Base-by-base conservation (phyloP, 1,140 invertebrate genomes). In the Pseudobourletiella spinata region DNA sequence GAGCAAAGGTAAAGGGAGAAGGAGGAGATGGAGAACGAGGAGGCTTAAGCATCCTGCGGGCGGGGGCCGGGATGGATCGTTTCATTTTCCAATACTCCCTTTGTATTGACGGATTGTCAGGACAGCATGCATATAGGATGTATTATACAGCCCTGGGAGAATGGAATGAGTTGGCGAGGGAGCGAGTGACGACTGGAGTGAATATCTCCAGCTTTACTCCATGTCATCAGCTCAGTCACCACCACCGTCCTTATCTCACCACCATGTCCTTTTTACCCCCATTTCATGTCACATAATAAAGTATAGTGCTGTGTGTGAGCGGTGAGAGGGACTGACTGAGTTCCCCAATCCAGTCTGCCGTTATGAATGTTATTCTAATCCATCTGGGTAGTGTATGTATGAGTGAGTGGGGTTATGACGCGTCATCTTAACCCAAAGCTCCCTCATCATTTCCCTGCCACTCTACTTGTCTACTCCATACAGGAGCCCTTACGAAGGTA, bases 361-460 rank as follows among this genome's bases (percentile, higher is more conserved):
- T 51, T 51, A 51, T 51, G 48, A 51, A 51, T 51, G 48, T 51
- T 51, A 51, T 51, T 51, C 48, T 51, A 51, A 51, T 51, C 48
- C 48, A 51, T 11, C 6, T 46, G 43, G n/a, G n/a, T 11, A 39
- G 32, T 39, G n/a, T 51, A 25, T 14, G 4, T 51, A 51, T 51
- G 48, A 8, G 14, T 51, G 2, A 39, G n/a, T 26, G 6, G 48
- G 48, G 48, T 51, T 51, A 51, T 51, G 48, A 51, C 48, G 48
- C 48, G 28, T 51, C 48, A 51, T 51, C 24, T 51, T 51, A 51
- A 51, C 44, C 44, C 44, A 18, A 46, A 46, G 22, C n/a, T n/a
- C 48, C 48, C 48, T 51, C 48, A 51, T 46, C 44, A 46, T 51
- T 51, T 51, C n/a, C 44, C 44, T 46, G 44, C 48, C 48, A 51